Conservation (phyloP, 2,888 invertebrate genomes). For the Atherix ibis region DNA sequence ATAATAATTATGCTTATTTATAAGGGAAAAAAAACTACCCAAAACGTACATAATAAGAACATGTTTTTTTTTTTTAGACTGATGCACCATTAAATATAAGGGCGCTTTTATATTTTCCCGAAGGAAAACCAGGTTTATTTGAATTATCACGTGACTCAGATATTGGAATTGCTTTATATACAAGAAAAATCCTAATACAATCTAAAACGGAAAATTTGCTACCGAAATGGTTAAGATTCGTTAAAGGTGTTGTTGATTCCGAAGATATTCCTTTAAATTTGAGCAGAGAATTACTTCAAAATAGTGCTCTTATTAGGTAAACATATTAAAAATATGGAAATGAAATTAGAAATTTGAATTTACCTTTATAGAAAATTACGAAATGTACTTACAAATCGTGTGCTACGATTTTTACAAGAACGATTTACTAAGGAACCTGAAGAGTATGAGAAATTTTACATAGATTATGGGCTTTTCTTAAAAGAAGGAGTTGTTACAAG, state of each 20-base stretch:
- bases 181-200: constrained; percentile 84
- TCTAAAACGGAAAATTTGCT: constrained; percentile 77
- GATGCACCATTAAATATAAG: constrained; percentile 76
- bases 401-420: constrained; percentile 73
- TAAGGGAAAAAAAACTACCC: too few species aligned
- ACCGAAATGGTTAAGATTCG: constrained; percentile 88
- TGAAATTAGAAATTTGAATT: background rate
- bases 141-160: constrained; percentile 77
- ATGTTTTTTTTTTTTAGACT: constrained; percentile 15
- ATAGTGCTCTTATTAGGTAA: constrained; percentile 69
- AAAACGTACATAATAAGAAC: background rate
- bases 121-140: constrained; percentile 80
- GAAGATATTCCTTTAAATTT: constrained; percentile 97
- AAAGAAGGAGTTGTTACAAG: constrained; percentile 91
- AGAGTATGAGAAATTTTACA: constrained; percentile 73
- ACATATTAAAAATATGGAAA: background rate
- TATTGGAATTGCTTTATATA: constrained; percentile 77
- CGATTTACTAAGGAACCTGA: constrained; percentile 68
- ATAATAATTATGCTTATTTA: background rate
- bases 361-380: constrained; percentile 49
- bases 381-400: constrained; percentile 65
- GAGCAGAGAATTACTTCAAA: constrained; percentile 88
- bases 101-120: constrained; percentile 84
- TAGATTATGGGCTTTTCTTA: constrained; percentile 81
- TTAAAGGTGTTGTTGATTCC: constrained; percentile 95